Percentiles rank a stretch among this genome's conserved stretches.
Conservation (phyloP, 2,797 vertebrate species). For the Natrix natrix region DNA sequence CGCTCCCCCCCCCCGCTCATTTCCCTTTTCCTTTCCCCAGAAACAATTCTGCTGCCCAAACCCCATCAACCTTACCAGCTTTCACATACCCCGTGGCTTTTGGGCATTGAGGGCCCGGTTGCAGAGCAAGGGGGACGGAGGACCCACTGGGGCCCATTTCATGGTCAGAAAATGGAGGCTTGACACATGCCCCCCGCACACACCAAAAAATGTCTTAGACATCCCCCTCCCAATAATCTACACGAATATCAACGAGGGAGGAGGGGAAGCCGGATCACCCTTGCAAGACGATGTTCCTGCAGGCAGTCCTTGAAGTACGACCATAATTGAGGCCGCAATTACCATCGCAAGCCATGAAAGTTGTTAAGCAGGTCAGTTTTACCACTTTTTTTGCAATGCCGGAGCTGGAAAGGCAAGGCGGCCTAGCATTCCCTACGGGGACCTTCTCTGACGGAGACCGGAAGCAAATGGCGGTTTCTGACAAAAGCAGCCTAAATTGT, state of each 20-base stretch:
- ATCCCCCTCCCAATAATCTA: not conserved
- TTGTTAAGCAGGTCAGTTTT: too few relatives aligned
- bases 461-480: not conserved
- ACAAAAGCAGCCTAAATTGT: too few relatives aligned
- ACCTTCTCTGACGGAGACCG: too few relatives aligned
- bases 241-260: not conserved
- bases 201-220: too few relatives aligned
- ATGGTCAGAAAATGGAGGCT: not conserved
- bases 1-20: too few relatives aligned
- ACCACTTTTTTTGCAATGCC: too few relatives aligned
- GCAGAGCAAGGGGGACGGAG: not conserved
- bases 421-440: not conserved
- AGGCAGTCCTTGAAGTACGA: not conserved
- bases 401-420: rapidly evolving
- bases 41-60: not conserved
- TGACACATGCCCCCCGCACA: not conserved
- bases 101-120: not conserved
- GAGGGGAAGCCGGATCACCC: not conserved
- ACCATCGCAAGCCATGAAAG: too few relatives aligned
- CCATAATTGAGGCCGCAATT: too few relatives aligned
- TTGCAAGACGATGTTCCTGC: too few relatives aligned
- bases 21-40: not conserved
- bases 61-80: too few relatives aligned
- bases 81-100: not conserved
- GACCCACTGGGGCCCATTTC: not conserved